phyloP scores from a whole-genome alignment of 2,797 vertebrate genomes.

The Amblyraja radiata region DNA sequence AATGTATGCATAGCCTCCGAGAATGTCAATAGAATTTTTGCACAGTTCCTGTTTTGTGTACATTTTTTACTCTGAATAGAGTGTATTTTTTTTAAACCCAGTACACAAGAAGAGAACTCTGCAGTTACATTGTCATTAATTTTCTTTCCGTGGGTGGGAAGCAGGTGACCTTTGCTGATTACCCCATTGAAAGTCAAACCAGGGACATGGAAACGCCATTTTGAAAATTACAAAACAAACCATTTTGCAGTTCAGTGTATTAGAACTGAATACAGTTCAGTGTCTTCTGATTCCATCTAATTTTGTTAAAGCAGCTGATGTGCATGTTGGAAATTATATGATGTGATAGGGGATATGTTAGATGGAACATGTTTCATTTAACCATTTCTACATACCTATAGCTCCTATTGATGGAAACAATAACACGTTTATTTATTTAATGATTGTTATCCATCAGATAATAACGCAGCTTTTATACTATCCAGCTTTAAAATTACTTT shows the following conservation, averaged over 20 bases:
- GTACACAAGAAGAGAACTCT: neutral
- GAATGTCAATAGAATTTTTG: no score
- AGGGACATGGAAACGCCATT: neutral
- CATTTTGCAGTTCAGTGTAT: neutral
- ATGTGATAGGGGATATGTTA: neutral
- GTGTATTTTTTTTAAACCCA: no score
- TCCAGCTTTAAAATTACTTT: neutral
- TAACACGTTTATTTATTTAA: neutral
- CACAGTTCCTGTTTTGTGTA: no score
- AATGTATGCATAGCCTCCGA: no score
- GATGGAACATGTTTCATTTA: neutral
- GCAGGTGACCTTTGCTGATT: neutral
- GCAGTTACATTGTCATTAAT: neutral
- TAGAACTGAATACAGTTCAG: no score
- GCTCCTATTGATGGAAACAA: neutral
- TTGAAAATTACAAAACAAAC: neutral
- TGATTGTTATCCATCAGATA: neutral
- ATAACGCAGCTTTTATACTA: neutral
- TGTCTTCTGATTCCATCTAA: neutral
- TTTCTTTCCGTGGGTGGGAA: neutral
- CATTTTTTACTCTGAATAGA: no score
- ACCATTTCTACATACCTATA: neutral
- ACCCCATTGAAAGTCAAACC: neutral
- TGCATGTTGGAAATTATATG: neutral
- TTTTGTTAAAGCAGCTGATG: neutral